phyloP scores from a whole-genome alignment of 2,113 vertebrate genomes.

The Cyanistes caeruleus region DNA sequence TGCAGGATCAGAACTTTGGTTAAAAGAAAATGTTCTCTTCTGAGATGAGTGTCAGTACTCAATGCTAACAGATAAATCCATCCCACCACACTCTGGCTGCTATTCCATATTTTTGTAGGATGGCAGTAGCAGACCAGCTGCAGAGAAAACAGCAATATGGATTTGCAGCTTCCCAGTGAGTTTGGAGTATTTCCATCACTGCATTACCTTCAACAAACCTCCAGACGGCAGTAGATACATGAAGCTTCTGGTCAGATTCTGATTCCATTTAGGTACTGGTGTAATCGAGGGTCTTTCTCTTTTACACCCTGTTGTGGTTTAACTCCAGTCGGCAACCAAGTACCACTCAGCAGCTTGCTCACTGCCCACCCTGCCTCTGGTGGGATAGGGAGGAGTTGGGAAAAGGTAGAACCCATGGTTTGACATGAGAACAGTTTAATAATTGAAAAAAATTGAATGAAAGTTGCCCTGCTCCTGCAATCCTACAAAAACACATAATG shows the following conservation, averaged over 20 bases:
- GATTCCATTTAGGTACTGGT: not conserved
- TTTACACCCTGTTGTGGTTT: not conserved
- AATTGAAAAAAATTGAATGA: not conserved
- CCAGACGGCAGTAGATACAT: not conserved
- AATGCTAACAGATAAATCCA: not conserved
- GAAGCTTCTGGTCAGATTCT: not conserved
- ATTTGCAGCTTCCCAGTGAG: not conserved
- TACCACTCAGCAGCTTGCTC: not conserved
- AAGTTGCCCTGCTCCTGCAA: not conserved
- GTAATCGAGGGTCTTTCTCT: not conserved
- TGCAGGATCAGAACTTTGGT: not conserved
- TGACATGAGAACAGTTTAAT: not conserved
- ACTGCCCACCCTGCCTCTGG: not conserved
- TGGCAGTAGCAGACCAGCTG: not conserved
- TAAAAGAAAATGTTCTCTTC: not conserved
- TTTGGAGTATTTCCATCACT: not conserved
- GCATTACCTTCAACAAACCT: not conserved
- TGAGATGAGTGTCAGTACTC: not conserved
- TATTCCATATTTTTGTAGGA: not conserved
- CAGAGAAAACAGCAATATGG: not conserved
- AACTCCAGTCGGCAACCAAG: not conserved
- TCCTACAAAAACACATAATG: not conserved
- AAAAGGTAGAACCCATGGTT: not conserved
- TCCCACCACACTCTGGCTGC: not conserved
- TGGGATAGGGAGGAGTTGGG: not conserved